Base-by-base conservation (phyloP, 2,888 invertebrate species). In the Perdita meconis region DNA sequence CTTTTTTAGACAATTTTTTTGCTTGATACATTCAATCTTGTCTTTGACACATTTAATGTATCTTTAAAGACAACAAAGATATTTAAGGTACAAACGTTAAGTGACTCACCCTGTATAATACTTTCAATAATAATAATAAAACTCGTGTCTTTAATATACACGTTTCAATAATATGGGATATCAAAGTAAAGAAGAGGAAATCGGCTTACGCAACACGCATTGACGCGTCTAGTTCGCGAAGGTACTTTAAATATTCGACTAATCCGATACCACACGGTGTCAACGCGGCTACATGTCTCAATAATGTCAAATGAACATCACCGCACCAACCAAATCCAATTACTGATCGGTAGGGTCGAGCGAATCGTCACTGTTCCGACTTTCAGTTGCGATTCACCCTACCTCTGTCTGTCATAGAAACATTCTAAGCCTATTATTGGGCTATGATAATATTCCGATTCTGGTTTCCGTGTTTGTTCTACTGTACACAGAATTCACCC, bases 221-320 rank as follows among this genome's bases (percentile, higher is more conserved):
- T 22, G 55, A 40, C 13, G n/a, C 47, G 13, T 64, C 47, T 12
- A 22, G 16, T 44, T 73, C 57, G 47, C 73, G 80, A 80, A 84
- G 69, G 78, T 81, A 86, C 70, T 81, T 86, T 84, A 88, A 89
- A 88, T 86, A 89, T 86, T 85, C 78, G 64, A 67, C 53, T 89
- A 89, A 90, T 90, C 89, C 88, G 85, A 89, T 86, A 79, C 56
- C 57, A 61, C 72, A 82, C 71, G 73, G 80, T 78, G 82, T 79
- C 83, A 80, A 81, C 73, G 83, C 76, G 69, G 80, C 83, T 88
- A 89, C 90, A 89, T 86, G 86, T 89, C 86, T 86, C 89, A 88
- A 90, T 89, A 86, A 91, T 90, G 90, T 90, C 89, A 91, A 91
- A 91, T 91, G 91, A 91, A 90, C 90, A 91, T 90, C 91, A 86